Percentiles rank a stretch among this genome's conserved stretches.
phyloP scores from a whole-genome alignment of 2,888 invertebrate species.

The Tetrapedia diversipes region DNA sequence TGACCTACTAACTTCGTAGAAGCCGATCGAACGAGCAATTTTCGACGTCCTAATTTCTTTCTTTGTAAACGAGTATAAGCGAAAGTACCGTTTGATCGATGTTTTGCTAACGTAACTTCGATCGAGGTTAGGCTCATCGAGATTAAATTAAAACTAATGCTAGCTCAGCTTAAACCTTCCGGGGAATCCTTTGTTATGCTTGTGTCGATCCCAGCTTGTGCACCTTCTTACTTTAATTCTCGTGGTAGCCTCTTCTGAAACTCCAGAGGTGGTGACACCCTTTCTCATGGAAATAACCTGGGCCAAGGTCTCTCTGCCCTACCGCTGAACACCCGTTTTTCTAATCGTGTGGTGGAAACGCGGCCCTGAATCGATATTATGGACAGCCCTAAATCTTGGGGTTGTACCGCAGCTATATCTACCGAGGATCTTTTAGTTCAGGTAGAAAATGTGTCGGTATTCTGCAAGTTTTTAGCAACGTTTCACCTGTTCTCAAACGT shows the following conservation, averaged over 20 bases:
- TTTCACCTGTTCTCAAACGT: not conserved
- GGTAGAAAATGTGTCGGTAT: slow-evolving; percentile 25
- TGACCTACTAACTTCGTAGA: not conserved
- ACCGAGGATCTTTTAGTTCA: slow-evolving; percentile 16
- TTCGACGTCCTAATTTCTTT: not conserved
- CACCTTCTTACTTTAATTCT: slow-evolving; percentile 48
- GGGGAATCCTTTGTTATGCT: slow-evolving; percentile 31
- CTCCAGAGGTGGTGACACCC: slow-evolving; percentile 44
- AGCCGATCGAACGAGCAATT: not conserved
- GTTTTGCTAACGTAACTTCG: not conserved
- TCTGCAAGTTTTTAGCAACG: not conserved
- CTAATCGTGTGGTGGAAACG: slow-evolving; percentile 34
- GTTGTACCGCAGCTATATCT: slow-evolving; percentile 2
- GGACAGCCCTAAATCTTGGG: slow-evolving; percentile 21
- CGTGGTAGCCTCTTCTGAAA: slow-evolving; percentile 13
- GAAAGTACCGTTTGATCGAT: slow-evolving; percentile 7
- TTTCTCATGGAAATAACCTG: slow-evolving; percentile 61
- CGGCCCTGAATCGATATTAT: slow-evolving; percentile 45
- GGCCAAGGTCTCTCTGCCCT: slow-evolving; percentile 39
- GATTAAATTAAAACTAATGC: slow-evolving; percentile 1
- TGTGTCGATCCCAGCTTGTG: not conserved
- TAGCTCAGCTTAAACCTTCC: not conserved
- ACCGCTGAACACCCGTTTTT: slow-evolving; percentile 32
- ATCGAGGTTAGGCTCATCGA: slow-evolving; percentile 11
- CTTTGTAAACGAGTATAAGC: not conserved